A percentile compares a stretch with the other conserved stretches of the same genome.
Conservation (phyloP, 2,888 invertebrate genomes). For the Cheilosia vernalis region DNA sequence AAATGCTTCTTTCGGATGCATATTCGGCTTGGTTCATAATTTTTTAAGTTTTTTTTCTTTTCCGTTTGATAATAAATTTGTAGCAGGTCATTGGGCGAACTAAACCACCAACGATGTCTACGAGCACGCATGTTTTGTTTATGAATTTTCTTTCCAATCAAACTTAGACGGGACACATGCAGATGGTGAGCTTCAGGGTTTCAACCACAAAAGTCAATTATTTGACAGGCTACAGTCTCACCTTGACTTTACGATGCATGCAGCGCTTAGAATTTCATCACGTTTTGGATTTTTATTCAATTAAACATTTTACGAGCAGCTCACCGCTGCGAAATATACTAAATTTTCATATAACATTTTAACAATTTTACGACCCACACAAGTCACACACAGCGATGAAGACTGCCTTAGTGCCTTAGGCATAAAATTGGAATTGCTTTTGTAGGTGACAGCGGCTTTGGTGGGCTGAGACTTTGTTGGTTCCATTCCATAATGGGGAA, state of each 20-base stretch:
- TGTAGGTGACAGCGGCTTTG: neutral
- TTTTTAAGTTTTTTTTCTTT: neutral
- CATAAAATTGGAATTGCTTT: neutral
- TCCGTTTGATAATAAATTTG: constrained; percentile 4
- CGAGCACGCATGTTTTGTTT: constrained; percentile 3
- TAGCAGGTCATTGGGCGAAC: neutral
- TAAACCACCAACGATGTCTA: constrained; percentile 9
- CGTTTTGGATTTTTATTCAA: constrained; percentile 47
- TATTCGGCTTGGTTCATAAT: constrained; percentile 23
- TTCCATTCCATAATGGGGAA: too few species aligned
- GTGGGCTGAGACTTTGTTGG: neutral
- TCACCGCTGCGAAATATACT: neutral
- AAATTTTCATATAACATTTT: neutral
- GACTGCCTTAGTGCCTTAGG: too few species aligned
- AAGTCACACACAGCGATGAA: neutral
- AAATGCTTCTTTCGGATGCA: constrained; percentile 27
- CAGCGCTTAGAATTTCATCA: constrained; percentile 42
- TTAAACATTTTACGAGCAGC: constrained; percentile 21
- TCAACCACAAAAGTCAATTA: constrained; percentile 39
- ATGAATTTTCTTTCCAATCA: constrained; percentile 16
- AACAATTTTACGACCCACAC: constrained; percentile 5
- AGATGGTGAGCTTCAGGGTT: neutral
- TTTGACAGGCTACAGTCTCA: neutral
- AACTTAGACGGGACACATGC: neutral
- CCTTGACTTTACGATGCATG: neutral